Percentiles rank a stretch among this genome's conserved stretches.
Conservation (phyloP, 2,797 vertebrate genomes). For the Synanceia verrucosa region DNA sequence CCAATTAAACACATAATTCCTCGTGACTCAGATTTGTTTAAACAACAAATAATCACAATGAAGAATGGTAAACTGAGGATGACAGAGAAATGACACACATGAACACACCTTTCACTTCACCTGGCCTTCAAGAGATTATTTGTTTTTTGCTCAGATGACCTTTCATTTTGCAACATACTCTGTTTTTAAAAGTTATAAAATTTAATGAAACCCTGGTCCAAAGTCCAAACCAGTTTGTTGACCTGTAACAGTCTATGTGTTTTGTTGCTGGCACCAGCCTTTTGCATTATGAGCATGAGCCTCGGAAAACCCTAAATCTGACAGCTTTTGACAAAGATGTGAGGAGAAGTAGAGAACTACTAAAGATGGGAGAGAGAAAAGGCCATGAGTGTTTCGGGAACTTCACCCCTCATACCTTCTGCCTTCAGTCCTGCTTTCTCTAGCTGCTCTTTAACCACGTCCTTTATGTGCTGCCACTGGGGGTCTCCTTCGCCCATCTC, state of each 20-base stretch:
- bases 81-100: slow-evolving; percentile 48
- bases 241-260: not conserved
- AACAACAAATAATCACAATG: not conserved
- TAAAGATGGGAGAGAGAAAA: slow-evolving; percentile 61
- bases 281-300: not conserved
- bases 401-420: slow-evolving; percentile 89
- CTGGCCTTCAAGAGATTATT: not conserved
- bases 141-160: not conserved
- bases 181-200: not conserved
- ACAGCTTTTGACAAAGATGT: slow-evolving; percentile 38
- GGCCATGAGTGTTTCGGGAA: slow-evolving; percentile 64
- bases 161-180: not conserved
- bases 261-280: not conserved
- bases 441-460: slow-evolving; percentile 95
- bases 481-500: slow-evolving; percentile 91
- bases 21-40: not conserved
- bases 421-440: slow-evolving; percentile 96
- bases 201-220: not conserved
- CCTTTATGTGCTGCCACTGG: slow-evolving; percentile 94
- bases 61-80: slow-evolving; percentile 41
- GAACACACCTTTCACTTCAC: slow-evolving; percentile 27
- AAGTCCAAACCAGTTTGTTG: not conserved
- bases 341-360: slow-evolving; percentile 36
- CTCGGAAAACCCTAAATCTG: not conserved
- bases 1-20: not conserved